Evolutionary conservation across 2,888 invertebrate species (phyloP).

Genomic region (Hirtodrosophila trivittata): DNA sequence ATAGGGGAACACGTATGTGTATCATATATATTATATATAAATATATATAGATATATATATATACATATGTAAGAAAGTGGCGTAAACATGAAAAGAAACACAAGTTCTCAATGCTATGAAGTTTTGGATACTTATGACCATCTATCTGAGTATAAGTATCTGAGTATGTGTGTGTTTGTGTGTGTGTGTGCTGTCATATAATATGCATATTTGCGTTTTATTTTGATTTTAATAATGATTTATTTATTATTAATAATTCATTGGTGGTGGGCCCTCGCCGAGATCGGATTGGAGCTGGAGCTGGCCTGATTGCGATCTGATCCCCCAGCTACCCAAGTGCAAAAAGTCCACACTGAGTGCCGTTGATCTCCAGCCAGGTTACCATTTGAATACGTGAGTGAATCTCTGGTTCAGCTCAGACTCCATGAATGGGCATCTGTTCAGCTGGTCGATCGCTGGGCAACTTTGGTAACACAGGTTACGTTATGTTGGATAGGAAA

Average conservation of each 20-base stretch:
- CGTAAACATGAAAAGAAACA: constrained; percentile 78
- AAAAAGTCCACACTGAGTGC: constrained; percentile 52
- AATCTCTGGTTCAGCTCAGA: constrained; percentile 1
- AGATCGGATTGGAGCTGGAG: constrained; percentile 45
- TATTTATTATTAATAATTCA: constrained; percentile 84
- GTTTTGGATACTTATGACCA: constrained; percentile 28
- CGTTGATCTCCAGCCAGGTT: constrained; percentile 30
- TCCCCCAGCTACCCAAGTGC: constrained; percentile 52
- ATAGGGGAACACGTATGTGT: constrained; percentile 6
- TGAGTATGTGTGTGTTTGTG: constrained; percentile 13
- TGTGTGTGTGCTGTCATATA: constrained; percentile 56
- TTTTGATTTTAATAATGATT: constrained; percentile 83
- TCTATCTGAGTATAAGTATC: constrained; percentile 35
- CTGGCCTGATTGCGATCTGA: constrained; percentile 68
- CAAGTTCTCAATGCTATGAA: constrained; percentile 56
- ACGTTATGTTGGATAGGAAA: constrained; percentile 64
- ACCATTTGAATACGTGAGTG: constrained; percentile 40
- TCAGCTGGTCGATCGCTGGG: constrained; percentile 32
- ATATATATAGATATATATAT: constrained; percentile 2
- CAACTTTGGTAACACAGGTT: constrained; percentile 57
- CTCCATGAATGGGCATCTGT: constrained; percentile 51
- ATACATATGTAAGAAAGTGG: constrained; percentile 61
- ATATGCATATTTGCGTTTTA: constrained; percentile 80
- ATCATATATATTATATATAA: constrained; percentile 3
- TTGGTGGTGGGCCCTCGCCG: constrained; percentile 75